phyloP scores from a whole-genome alignment of 2,113 vertebrate species.

The Indicator indicator region DNA sequence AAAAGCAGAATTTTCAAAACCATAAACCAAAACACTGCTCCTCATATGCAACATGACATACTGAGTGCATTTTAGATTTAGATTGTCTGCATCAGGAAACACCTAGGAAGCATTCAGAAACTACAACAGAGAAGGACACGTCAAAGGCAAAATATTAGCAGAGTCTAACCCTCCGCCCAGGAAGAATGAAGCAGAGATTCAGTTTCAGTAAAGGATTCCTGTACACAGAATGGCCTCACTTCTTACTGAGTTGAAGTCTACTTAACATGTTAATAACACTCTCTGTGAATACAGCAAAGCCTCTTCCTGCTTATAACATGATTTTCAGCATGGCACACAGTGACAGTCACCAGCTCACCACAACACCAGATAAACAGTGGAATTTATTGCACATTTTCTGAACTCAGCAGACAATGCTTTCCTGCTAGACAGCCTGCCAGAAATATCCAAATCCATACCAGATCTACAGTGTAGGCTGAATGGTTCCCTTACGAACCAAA shows the following conservation, averaged over 20 bases:
- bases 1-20: not conserved
- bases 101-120: not conserved
- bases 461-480: not conserved
- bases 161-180: not conserved
- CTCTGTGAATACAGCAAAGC: not conserved
- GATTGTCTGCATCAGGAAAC: not conserved
- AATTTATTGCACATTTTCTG: constrained; percentile 4
- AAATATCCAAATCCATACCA: not conserved
- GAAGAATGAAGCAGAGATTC: not conserved
- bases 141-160: not conserved
- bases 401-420: not conserved
- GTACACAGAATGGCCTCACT: not conserved
- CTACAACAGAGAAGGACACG: not conserved
- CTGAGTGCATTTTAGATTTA: not conserved
- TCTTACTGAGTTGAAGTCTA: not conserved
- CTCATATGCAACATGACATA: not conserved
- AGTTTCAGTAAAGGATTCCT: not conserved
- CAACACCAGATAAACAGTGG: not conserved
- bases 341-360: not conserved
- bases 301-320: not conserved
- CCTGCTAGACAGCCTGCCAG: not conserved
- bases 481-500: not conserved
- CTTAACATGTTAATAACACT: not conserved
- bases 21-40: not conserved
- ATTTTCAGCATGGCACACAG: not conserved